Evolutionary conservation across 2,888 invertebrate species (phyloP).

Genomic region (Caenorhabditis uteleia): DNA sequence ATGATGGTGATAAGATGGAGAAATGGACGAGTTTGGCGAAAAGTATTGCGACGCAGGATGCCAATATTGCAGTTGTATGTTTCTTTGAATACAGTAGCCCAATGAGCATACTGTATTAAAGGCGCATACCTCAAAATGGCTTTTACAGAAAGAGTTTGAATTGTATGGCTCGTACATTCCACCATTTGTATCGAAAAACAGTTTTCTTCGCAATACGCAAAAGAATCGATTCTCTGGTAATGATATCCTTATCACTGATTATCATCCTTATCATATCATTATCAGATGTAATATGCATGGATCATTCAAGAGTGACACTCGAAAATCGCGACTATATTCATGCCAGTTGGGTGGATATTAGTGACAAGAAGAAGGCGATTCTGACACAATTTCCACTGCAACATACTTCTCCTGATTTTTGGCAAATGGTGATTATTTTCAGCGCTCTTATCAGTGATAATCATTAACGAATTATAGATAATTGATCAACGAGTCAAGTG

Average conservation of each 20-base stretch:
- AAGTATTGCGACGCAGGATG: slow-evolving; percentile 1
- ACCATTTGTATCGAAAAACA: slow-evolving; percentile 11
- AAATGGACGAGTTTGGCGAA: neutral
- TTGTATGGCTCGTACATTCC: slow-evolving; percentile 19
- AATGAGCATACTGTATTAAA: no score
- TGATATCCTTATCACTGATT: no score
- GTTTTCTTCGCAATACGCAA: slow-evolving; percentile 20
- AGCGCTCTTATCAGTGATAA: no score
- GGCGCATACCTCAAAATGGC: no score
- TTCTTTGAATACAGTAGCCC: no score
- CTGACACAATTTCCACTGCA: slow-evolving; percentile 49
- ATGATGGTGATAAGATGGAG: neutral
- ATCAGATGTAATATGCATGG: slow-evolving; percentile 51
- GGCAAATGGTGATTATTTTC: slow-evolving; percentile 41
- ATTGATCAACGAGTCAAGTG: slow-evolving; percentile 41
- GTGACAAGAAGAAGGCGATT: slow-evolving; percentile 27
- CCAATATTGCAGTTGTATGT: neutral
- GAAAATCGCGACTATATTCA: slow-evolving; percentile 35
- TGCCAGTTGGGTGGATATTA: slow-evolving; percentile 46
- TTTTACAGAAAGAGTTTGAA: slow-evolving; percentile 20
- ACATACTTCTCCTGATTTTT: slow-evolving; percentile 41
- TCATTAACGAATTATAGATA: slow-evolving; percentile 1
- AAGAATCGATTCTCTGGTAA: slow-evolving; percentile 26
- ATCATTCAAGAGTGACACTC: slow-evolving; percentile 48
- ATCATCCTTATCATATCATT: no score